Percentiles rank a stretch among this genome's conserved stretches.
phyloP scores from a whole-genome alignment of 2,113 vertebrate genomes.

The Hippolais icterina region DNA sequence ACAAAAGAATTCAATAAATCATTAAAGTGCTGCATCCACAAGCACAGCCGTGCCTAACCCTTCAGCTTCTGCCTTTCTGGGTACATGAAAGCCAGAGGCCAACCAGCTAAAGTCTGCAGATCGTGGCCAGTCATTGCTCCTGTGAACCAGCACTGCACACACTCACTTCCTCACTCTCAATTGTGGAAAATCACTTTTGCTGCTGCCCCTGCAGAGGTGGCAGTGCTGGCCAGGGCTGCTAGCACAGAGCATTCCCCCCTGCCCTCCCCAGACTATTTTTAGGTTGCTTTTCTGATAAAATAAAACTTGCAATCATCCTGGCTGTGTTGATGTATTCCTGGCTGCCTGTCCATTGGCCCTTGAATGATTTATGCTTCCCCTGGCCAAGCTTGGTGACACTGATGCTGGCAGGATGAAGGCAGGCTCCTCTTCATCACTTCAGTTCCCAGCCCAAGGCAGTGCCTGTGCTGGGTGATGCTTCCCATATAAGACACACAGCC shows the following conservation, averaged over 20 bases:
- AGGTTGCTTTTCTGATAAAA: background rate
- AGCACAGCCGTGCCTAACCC: background rate
- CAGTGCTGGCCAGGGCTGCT: background rate
- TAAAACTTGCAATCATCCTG: background rate
- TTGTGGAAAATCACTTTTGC: background rate
- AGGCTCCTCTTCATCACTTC: background rate
- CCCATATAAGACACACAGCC: accelerated
- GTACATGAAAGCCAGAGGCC: background rate
- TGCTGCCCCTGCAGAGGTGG: background rate
- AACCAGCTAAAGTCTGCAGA: background rate
- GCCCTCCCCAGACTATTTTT: background rate
- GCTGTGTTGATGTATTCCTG: background rate
- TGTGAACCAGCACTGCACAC: background rate
- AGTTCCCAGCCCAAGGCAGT: background rate
- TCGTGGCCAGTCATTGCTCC: background rate
- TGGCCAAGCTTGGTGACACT: background rate
- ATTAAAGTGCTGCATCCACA: background rate
- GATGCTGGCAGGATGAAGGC: background rate
- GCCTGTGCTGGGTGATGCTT: background rate
- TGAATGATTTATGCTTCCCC: background rate
- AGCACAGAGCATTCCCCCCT: accelerated
- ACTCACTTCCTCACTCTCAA: background rate
- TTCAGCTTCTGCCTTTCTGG: background rate
- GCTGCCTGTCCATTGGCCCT: background rate
- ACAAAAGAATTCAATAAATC: background rate